phyloP scores from a whole-genome alignment of 1,140 invertebrate genomes.

The Scaptomyza pallida region DNA sequence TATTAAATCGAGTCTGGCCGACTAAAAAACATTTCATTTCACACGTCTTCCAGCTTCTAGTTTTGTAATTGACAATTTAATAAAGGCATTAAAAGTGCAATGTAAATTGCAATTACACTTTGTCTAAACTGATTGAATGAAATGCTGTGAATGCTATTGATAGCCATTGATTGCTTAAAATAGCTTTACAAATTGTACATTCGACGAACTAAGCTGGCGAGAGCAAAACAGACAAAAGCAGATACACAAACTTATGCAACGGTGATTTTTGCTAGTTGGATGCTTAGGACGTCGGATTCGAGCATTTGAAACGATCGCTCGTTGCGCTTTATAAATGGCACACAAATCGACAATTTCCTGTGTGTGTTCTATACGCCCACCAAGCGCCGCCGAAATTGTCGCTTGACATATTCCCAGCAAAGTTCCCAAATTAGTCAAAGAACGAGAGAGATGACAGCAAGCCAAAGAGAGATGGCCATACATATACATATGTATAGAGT shows the following conservation, averaged over 20 bases:
- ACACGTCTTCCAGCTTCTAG: background rate
- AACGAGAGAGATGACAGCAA: background rate
- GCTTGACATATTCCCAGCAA: constrained; percentile 24
- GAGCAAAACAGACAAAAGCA: background rate
- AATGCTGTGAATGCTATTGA: constrained; percentile 10
- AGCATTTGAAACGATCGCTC: constrained; percentile 39
- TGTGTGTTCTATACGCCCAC: constrained; percentile 51
- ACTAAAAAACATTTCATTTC: background rate
- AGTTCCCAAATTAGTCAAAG: constrained; percentile 30
- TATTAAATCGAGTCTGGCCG: background rate
- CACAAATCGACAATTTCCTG: constrained; percentile 65
- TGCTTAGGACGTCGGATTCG: constrained; percentile 31
- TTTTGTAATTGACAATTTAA: constrained; percentile 26
- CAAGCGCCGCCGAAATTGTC: constrained; percentile 33
- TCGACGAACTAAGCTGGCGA: constrained; percentile 5
- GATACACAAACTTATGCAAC: constrained; percentile 27
- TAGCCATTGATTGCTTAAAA: constrained; percentile 39
- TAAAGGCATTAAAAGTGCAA: constrained; percentile 16
- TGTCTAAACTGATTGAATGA: constrained; percentile 4
- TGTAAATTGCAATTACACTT: constrained; percentile 14
- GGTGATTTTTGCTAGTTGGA: constrained; percentile 13
- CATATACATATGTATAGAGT: background rate
- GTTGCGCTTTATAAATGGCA: constrained; percentile 48
- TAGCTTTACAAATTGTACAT: constrained; percentile 10
- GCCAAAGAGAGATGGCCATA: background rate